Base-by-base conservation (phyloP, 2,113 vertebrate genomes). In the Ictalurus furcatus region DNA sequence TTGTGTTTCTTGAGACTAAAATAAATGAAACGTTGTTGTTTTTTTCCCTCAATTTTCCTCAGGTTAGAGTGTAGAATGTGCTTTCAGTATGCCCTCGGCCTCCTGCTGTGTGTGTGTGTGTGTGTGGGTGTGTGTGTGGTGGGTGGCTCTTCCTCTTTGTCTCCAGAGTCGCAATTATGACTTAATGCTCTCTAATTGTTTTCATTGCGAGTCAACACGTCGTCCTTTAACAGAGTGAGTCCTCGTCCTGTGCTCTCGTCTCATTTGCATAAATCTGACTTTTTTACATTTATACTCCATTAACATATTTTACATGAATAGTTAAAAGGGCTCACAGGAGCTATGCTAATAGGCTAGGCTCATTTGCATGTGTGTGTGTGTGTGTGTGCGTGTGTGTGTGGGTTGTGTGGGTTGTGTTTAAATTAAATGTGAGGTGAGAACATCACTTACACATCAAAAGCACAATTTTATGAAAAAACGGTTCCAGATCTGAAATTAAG, bases 241-340 rank as follows among this genome's bases (percentile, higher is more conserved):
- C 90, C 79, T 85, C 89, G 90, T 91, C 89, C 87, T 74, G 63
- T 30, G 34, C 87, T 90, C 79, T 30, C 59, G 73, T 30, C 52
- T 65, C 63, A 92, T 92, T 91, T 88, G 86, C 88, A 90, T 93
- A 92, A 93, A 91, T 91, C 84, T 80, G 58, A 87, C 79, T 87
- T 92, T 91, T 90, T 61, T 83, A 83, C 61, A 87, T 90, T 91
- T 89, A 89, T 91, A 89, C 65, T n/a, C 90, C 87, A 91, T 92
- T 93, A 91, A 86, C 90, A 91, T 92, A 90, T 89, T 90, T 92
- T 88, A 89, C 90, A 91, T 90, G 89, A 92, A 92, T 92, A 91
- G 92, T 90, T 91, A 91, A 93, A 91, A 90, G 84, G 86, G 90
- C 93, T 93, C 88, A 40, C 74, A 87, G 88, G 89, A 91, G 74